Evolutionary conservation across 2,797 vertebrate genomes (phyloP), one percentile per base, ranked within the genome.

Genomic region (Schizopygopsis pylzovi): DNA sequence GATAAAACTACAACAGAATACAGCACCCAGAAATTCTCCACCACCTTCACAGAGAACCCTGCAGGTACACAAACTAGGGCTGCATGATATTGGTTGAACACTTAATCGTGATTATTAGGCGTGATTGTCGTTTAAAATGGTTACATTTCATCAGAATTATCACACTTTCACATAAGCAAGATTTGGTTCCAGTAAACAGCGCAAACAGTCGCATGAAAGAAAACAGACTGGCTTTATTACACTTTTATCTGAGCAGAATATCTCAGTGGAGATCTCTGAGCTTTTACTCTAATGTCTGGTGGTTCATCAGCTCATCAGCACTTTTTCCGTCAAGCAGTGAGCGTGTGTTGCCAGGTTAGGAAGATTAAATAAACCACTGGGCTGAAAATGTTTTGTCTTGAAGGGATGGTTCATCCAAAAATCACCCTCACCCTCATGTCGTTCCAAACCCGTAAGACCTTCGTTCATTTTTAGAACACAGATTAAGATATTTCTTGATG

Each of bases 21-120:
- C 87, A 87, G 16, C 87, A 88, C 79, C 81, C 94, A 92, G 67
- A 91, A 94, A 11, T 92, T 93, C 90, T 94, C 90, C 79, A 91
- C 92, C 77, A 93, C 93, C 0, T 33, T 93, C 87, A 90, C 84
- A 0, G 92, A 92, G 1, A 83, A 88, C 28, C 92, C 93, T 7
- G 92, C 85, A 84, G 90, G 95, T 96, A 79, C 61, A 59, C 18
- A 41, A 20, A 68, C 16, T 68, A 39, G 25, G 25, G 25, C 61
- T 65, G 13, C 63, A 65, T 13, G 2, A 33, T 16, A 28, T 8
- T 7, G 1, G 2, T 65, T 16, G 16, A 65, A 65, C 15, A 37
- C 1, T 37, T 18, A 16, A 67, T 37, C 28, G 8, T 28, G 4
- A 28, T 65, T 25, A 25, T 61, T 25, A 25, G 25, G 10, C 59